These are phyloP conservation scores for Reticulitermes lucifugus DNA, from an alignment of 2,888 invertebrate species.

Conservation along the genomic window DNA sequence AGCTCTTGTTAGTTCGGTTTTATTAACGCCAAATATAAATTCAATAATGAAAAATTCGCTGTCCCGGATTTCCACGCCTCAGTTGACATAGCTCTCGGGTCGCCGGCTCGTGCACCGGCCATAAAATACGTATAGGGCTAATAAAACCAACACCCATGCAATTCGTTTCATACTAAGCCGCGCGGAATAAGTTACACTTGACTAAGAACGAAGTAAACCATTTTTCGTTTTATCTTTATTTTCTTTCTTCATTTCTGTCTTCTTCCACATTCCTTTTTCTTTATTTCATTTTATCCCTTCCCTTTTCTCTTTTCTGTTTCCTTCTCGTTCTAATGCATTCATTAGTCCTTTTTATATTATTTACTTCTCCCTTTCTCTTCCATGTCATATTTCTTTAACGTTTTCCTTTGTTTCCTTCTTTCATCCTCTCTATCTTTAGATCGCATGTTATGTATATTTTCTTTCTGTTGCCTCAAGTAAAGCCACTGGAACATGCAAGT, in stretches of 20 bases:
- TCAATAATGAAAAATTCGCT: slow-evolving; percentile 20
- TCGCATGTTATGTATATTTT: too few relatives aligned
- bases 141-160: neutral
- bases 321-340: neutral
- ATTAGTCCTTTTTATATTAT: too few relatives aligned
- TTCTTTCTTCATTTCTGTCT: too few relatives aligned
- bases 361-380: neutral
- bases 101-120: neutral
- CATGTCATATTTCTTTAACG: too few relatives aligned
- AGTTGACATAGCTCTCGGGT: neutral
- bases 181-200: too few relatives aligned
- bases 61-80: slow-evolving; percentile 20
- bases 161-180: neutral
- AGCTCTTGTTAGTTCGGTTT: slow-evolving; percentile 8
- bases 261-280: neutral
- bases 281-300: neutral
- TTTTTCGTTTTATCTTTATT: too few relatives aligned
- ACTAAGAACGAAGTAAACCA: too few relatives aligned
- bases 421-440: neutral
- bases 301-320: neutral
- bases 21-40: slow-evolving; percentile 29
- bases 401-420: neutral
- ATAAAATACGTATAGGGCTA: too few relatives aligned
- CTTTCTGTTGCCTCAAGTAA: too few relatives aligned
- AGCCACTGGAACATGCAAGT: too few relatives aligned